These are phyloP conservation scores for Lepidonotus clava DNA, from an alignment of 2,888 invertebrate genomes.

Conservation along the genomic window DNA sequence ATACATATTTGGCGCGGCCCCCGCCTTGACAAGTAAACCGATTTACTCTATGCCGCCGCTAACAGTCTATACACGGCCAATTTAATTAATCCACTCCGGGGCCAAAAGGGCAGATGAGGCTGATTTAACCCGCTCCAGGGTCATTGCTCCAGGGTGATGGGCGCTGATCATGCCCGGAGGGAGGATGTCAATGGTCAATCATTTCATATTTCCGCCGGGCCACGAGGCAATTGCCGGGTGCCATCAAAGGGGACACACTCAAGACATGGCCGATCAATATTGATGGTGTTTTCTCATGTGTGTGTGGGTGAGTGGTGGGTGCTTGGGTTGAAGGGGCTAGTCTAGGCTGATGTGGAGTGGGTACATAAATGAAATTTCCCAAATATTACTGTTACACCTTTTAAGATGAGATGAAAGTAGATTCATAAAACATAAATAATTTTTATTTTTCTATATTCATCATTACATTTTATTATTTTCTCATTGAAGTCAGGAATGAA, in stretches of 20 bases:
- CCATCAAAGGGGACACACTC: conserved; percentile 41
- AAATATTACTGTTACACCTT: too few relatives aligned
- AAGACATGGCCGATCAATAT: conserved; percentile 43
- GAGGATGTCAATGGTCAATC: conserved; percentile 43
- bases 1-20: not conserved
- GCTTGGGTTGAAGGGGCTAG: not conserved
- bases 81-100: conserved; percentile 34
- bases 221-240: not conserved
- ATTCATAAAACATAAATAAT: too few relatives aligned
- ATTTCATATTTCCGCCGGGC: conserved; percentile 46
- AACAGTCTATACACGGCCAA: conserved; percentile 33
- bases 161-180: too few relatives aligned
- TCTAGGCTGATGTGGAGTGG: not conserved
- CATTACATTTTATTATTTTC: too few relatives aligned
- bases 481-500: too few relatives aligned
- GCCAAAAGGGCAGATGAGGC: not conserved
- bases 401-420: too few relatives aligned
- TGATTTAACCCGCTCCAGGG: not conserved
- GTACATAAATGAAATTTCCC: too few relatives aligned
- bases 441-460: too few relatives aligned
- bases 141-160: too few relatives aligned
- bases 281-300: conserved; percentile 49
- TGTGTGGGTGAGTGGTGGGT: not conserved
- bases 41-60: not conserved
- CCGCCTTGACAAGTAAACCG: not conserved